phyloP scores from a whole-genome alignment of 2,888 invertebrate species.

The Caenorhabditis imperialis region DNA sequence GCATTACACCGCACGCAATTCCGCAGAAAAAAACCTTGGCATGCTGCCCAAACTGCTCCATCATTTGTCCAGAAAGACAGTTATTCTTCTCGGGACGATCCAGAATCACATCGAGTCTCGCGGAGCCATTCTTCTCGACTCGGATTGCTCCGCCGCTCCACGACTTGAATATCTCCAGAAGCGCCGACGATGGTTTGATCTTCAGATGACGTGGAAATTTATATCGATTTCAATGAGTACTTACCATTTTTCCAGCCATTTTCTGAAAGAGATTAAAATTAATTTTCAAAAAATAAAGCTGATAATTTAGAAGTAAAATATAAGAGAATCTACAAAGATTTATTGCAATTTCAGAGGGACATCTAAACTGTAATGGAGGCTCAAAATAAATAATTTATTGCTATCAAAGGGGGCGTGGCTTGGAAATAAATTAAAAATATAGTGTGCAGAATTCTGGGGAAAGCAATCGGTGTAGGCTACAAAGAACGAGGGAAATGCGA shows the following conservation, averaged over 20 bases:
- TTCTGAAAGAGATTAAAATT: background rate
- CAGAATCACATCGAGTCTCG: constrained; percentile 48
- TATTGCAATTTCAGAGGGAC: constrained; percentile 11
- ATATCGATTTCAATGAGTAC: no score
- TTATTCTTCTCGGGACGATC: constrained; percentile 63
- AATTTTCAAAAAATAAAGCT: background rate
- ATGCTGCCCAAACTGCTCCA: constrained; percentile 48
- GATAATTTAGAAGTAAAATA: background rate
- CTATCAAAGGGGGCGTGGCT: constrained; percentile 23
- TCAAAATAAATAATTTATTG: constrained; percentile 50
- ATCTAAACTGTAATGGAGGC: background rate
- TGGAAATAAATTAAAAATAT: no score
- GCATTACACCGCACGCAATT: no score
- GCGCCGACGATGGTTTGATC: constrained; percentile 21
- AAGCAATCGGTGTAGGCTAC: constrained; percentile 6
- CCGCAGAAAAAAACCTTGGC: no score
- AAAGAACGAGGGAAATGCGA: constrained; percentile 1
- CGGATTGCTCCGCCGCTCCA: constrained; percentile 44
- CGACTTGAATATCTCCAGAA: constrained; percentile 23
- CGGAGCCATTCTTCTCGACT: constrained; percentile 17
- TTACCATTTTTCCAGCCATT: constrained; percentile 34
- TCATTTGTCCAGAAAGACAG: constrained; percentile 60
- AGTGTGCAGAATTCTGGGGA: background rate
- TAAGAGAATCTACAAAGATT: constrained; percentile 11
- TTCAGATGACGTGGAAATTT: no score